Percentiles rank a stretch among this genome's conserved stretches.
Conservation (phyloP, 2,113 vertebrate genomes). For the Mandrillus leucophaeus region DNA sequence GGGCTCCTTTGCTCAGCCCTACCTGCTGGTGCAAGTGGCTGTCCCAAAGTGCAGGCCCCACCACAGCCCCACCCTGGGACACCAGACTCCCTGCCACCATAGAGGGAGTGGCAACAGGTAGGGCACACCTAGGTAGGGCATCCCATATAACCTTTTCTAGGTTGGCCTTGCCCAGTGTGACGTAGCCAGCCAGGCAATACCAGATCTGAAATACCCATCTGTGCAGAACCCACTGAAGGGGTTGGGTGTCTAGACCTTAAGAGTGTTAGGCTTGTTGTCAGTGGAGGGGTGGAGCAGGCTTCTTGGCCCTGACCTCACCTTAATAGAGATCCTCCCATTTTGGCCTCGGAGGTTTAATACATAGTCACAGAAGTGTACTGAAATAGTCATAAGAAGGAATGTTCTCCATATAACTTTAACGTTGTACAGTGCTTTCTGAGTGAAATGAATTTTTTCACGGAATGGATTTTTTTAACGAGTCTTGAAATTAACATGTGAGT, state of each 20-base stretch:
- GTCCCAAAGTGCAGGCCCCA: neutral
- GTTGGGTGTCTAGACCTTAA: neutral
- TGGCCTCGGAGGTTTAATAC: neutral
- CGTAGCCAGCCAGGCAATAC: neutral
- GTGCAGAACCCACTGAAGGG: neutral
- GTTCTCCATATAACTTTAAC: neutral
- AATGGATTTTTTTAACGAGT: constrained; percentile 1
- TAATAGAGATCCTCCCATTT: neutral
- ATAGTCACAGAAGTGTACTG: neutral
- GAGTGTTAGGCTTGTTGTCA: neutral
- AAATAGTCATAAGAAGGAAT: neutral
- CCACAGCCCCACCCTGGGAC: neutral
- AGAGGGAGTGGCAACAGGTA: neutral
- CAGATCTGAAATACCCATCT: neutral
- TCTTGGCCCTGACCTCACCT: neutral
- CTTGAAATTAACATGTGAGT: neutral
- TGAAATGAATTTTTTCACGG: neutral
- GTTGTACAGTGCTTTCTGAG: neutral
- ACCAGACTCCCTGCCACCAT: neutral
- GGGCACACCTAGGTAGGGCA: constrained; percentile 17
- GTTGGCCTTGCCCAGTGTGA: neutral
- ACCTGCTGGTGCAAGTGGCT: neutral
- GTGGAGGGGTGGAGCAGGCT: neutral
- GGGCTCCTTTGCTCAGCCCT: neutral
- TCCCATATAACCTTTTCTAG: neutral